A percentile compares a stretch with the other conserved stretches of the same genome.
Evolutionary conservation across 1,140 invertebrate species (phyloP).

Genomic region (Pseudomyrmex dendroicus): DNA sequence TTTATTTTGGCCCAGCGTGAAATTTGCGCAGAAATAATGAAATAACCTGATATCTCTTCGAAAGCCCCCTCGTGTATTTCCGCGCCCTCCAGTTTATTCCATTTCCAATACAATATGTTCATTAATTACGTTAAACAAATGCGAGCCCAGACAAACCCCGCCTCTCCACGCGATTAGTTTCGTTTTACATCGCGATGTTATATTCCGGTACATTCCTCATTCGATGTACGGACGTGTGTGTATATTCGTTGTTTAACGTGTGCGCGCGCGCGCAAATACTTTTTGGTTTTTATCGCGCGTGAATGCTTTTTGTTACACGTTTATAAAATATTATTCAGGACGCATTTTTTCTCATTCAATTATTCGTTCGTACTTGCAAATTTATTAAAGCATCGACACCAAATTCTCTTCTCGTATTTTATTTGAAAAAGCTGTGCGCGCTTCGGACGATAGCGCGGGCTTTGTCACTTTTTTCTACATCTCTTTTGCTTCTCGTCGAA

Average conservation of each 20-base stretch:
- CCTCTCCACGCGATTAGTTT: conserved; percentile 58
- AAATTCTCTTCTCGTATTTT: no score
- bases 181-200: conserved; percentile 39
- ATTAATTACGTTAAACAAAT: conserved; percentile 71
- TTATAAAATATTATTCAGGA: no score
- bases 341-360: no score
- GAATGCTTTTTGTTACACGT: no score
- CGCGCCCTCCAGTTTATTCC: conserved; percentile 55
- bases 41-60: conserved; percentile 62
- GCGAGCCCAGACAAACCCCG: conserved; percentile 27
- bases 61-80: conserved; percentile 16
- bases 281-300: no score
- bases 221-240: conserved; percentile 27
- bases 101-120: conserved; percentile 15
- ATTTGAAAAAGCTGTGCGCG: no score
- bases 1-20: conserved; percentile 6
- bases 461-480: background rate
- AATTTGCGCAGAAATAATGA: conserved; percentile 64
- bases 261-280: conserved; percentile 21
- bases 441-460: no score
- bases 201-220: conserved; percentile 22
- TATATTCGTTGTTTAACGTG: conserved; percentile 8
- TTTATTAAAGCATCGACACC: no score
- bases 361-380: no score
- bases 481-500: conserved; percentile 53